Conservation (phyloP, 2,888 invertebrate genomes). For the Anodontia alba region DNA sequence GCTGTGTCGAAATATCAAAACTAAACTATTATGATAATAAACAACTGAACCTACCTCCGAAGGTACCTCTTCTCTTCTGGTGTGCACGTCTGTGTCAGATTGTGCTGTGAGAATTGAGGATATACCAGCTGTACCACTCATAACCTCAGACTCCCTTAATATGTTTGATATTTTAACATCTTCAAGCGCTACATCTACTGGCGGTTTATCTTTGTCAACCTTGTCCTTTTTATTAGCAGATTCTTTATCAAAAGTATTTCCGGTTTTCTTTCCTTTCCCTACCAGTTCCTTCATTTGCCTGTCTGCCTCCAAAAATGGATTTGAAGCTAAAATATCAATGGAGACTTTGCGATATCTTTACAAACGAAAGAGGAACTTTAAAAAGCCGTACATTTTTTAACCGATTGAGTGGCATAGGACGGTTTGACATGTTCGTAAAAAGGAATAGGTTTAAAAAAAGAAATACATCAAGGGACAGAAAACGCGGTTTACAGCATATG, state of each 20-base stretch:
- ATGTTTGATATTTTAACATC: slow-evolving; percentile 65
- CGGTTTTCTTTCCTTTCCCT: slow-evolving; percentile 45
- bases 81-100: not conserved
- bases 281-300: slow-evolving; percentile 65
- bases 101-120: slow-evolving; percentile 48
- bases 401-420: too few relatives aligned
- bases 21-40: too few relatives aligned
- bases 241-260: slow-evolving; percentile 35
- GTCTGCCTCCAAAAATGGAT: slow-evolving; percentile 68
- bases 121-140: slow-evolving; percentile 52
- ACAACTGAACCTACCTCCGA: not conserved
- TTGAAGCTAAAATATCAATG: slow-evolving; percentile 39
- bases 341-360: too few relatives aligned
- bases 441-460: too few relatives aligned
- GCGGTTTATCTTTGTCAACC: slow-evolving; percentile 28
- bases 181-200: slow-evolving; percentile 43
- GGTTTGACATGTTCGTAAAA: too few relatives aligned
- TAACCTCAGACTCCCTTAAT: slow-evolving; percentile 59
- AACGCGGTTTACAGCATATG: too few relatives aligned
- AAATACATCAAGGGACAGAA: too few relatives aligned
- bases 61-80: not conserved
- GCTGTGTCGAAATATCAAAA: too few relatives aligned
- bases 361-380: too few relatives aligned
- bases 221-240: slow-evolving; percentile 41
- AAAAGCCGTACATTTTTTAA: too few relatives aligned